Percentiles rank a stretch among this genome's conserved stretches.
Evolutionary conservation across 2,888 invertebrate genomes (phyloP).

Genomic region (Pardosa pseudoannulata): DNA sequence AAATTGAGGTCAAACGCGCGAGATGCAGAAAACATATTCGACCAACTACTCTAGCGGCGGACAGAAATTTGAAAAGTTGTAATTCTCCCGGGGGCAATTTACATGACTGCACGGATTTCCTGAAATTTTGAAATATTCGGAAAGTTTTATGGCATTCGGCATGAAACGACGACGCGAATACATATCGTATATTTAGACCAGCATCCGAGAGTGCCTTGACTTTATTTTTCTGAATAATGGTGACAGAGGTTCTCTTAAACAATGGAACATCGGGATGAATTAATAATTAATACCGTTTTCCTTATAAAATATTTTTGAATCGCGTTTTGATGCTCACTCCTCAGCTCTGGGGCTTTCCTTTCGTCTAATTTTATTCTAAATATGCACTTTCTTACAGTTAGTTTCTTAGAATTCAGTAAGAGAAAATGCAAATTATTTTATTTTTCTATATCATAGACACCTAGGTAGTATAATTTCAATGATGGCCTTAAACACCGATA

Average conservation of each 20-base stretch:
- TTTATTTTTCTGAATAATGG: neutral
- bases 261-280: neutral
- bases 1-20: too few species aligned
- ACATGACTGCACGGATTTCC: neutral
- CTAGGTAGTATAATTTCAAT: too few species aligned
- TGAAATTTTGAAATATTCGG: slow-evolving; percentile 3
- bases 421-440: too few species aligned
- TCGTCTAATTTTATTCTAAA: too few species aligned
- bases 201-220: neutral
- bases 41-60: neutral
- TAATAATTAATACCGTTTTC: neutral
- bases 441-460: too few species aligned
- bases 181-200: neutral
- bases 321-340: too few species aligned
- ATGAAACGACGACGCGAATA: neutral
- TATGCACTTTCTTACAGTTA: too few species aligned
- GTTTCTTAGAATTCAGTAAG: too few species aligned
- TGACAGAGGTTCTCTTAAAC: neutral
- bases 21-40: too few species aligned
- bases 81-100: neutral
- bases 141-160: neutral
- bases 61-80: neutral
- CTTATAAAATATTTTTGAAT: too few species aligned
- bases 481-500: too few species aligned
- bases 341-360: too few species aligned